These are phyloP conservation scores for Rhincodon typus DNA, from an alignment of 2,797 vertebrate species.

Conservation along the genomic window DNA sequence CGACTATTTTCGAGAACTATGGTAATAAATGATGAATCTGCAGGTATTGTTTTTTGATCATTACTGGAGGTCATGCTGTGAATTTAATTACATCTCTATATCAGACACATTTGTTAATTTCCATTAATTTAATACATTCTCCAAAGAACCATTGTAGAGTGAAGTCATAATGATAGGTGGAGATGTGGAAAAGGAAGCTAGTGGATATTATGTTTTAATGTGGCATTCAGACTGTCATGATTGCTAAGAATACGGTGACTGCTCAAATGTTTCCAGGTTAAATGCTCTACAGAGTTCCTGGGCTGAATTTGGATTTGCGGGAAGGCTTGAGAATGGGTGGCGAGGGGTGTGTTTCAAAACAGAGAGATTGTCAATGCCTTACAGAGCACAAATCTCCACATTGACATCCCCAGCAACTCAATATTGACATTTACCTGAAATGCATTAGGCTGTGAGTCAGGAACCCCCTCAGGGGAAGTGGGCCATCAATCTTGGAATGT, in stretches of 20 bases:
- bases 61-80: background rate
- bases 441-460: too few relatives aligned
- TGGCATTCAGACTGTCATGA: too few relatives aligned
- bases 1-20: background rate
- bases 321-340: too few relatives aligned
- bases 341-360: too few relatives aligned
- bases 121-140: background rate
- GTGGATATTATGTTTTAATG: background rate
- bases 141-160: background rate
- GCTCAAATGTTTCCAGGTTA: background rate
- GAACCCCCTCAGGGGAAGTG: too few relatives aligned
- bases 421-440: too few relatives aligned
- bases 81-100: background rate
- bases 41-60: background rate
- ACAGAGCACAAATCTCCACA: too few relatives aligned
- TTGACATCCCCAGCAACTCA: too few relatives aligned
- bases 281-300: background rate
- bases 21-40: background rate
- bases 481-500: too few relatives aligned
- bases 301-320: background rate
- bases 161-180: background rate
- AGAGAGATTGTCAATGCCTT: too few relatives aligned
- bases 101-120: background rate
- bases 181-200: too few relatives aligned
- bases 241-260: background rate